Evolutionary conservation across 2,113 vertebrate species (phyloP).

Genomic region (Mesoclemmys tuberculata): DNA sequence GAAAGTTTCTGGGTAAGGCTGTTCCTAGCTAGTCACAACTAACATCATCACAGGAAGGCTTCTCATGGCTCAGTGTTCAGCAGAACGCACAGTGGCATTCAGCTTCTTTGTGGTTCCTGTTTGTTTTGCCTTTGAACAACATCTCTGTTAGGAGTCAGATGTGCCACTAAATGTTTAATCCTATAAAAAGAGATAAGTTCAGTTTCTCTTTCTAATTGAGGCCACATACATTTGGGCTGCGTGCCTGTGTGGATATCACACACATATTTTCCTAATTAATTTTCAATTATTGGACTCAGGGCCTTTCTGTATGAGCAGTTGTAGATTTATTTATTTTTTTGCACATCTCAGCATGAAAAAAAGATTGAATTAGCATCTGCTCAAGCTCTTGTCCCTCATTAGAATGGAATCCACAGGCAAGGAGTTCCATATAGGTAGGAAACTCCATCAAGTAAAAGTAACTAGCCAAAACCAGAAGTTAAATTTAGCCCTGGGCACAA

Average conservation of each 20-base stretch:
- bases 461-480: accelerated
- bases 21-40: accelerated
- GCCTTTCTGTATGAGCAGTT: constrained; percentile 24
- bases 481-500: not conserved
- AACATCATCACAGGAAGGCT: not conserved
- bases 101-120: constrained; percentile 66
- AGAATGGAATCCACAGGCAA: not conserved
- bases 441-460: not conserved
- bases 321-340: not conserved
- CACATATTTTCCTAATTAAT: constrained; percentile 63
- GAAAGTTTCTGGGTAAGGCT: not conserved
- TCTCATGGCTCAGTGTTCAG: not conserved
- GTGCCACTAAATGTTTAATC: constrained; percentile 29
- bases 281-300: constrained; percentile 71
- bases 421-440: not conserved
- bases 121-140: constrained; percentile 63
- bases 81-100: not conserved
- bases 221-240: constrained; percentile 68
- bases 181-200: constrained; percentile 23
- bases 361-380: not conserved
- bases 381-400: not conserved
- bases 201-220: constrained; percentile 71
- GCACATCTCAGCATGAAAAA: constrained; percentile 11
- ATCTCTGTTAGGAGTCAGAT: constrained; percentile 37
- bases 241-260: constrained; percentile 12